These are phyloP conservation scores for Telmatherina bonti DNA, from an alignment of 2,797 vertebrate species.

Conservation along the genomic window DNA sequence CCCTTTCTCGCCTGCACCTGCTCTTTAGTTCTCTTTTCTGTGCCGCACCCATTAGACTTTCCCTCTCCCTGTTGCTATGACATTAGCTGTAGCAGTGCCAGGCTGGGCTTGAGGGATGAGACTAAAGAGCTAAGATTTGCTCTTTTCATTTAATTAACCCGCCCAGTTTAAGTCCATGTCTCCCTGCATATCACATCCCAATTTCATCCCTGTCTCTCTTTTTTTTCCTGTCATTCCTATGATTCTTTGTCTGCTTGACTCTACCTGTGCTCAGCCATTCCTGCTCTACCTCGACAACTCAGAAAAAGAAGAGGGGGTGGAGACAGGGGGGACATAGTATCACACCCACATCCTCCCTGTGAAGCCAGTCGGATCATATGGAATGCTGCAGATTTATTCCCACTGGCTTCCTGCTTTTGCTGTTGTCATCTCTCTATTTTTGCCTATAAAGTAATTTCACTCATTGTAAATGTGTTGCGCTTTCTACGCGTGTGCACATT, in stretches of 20 bases:
- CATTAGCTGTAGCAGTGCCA: constrained; percentile 75
- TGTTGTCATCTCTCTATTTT: not conserved
- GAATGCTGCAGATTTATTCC: constrained; percentile 38
- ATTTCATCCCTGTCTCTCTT: constrained; percentile 4
- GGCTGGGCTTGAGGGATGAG: constrained; percentile 74
- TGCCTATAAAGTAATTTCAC: not conserved
- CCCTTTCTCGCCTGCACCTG: constrained; percentile 51
- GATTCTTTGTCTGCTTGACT: constrained; percentile 46
- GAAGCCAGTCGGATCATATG: constrained; percentile 29
- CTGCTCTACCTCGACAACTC: constrained; percentile 35
- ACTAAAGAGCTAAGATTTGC: constrained; percentile 78
- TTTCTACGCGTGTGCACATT: constrained; percentile 26
- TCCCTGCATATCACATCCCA: constrained; percentile 41
- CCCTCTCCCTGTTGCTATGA: constrained; percentile 80
- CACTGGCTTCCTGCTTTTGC: constrained; percentile 22
- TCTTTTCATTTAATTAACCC: constrained; percentile 79
- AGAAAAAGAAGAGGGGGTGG: constrained; percentile 28
- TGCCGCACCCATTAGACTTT: constrained; percentile 74
- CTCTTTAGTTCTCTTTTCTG: constrained; percentile 53
- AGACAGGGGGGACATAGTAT: constrained; percentile 49
- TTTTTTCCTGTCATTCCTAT: constrained; percentile 12
- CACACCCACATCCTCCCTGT: constrained; percentile 54
- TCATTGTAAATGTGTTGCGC: constrained; percentile 16
- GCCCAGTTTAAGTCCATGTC: constrained; percentile 7
- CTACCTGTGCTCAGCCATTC: constrained; percentile 42